These are phyloP conservation scores for Cyanistes caeruleus DNA, from an alignment of 2,113 vertebrate species.

Conservation along the genomic window DNA sequence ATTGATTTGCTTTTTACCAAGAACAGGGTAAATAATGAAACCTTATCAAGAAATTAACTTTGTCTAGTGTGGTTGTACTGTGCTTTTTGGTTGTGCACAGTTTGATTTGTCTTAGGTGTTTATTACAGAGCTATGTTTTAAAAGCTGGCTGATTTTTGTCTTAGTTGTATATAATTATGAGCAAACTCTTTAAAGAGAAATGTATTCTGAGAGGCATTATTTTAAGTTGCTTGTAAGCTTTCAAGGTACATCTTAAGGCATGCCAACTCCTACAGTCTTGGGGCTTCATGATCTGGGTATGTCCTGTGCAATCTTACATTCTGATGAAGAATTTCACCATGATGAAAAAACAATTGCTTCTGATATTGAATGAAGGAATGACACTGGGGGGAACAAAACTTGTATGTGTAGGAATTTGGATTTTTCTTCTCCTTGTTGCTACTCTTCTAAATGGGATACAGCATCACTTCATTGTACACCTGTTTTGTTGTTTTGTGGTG, in stretches of 20 bases:
- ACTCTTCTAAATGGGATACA: neutral
- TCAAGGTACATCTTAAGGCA: neutral
- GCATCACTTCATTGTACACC: neutral
- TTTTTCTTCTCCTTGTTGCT: neutral
- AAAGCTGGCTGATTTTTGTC: neutral
- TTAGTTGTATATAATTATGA: neutral
- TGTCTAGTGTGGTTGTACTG: neutral
- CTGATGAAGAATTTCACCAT: neutral
- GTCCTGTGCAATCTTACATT: neutral
- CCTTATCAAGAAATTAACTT: neutral
- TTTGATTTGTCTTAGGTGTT: neutral
- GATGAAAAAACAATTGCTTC: neutral
- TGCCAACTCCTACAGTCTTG: neutral
- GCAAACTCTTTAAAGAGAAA: neutral
- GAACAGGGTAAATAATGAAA: conserved; percentile 86
- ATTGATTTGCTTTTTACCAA: conserved; percentile 98
- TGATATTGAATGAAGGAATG: neutral
- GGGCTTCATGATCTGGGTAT: neutral
- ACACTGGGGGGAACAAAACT: neutral
- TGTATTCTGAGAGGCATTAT: neutral
- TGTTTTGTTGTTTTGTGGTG: neutral
- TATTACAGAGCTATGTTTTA: neutral
- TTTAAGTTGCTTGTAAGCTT: neutral
- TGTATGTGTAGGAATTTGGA: neutral
- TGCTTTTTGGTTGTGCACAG: neutral